Base-by-base conservation (phyloP, 2,888 invertebrate species). In the Hartigia nigra region DNA sequence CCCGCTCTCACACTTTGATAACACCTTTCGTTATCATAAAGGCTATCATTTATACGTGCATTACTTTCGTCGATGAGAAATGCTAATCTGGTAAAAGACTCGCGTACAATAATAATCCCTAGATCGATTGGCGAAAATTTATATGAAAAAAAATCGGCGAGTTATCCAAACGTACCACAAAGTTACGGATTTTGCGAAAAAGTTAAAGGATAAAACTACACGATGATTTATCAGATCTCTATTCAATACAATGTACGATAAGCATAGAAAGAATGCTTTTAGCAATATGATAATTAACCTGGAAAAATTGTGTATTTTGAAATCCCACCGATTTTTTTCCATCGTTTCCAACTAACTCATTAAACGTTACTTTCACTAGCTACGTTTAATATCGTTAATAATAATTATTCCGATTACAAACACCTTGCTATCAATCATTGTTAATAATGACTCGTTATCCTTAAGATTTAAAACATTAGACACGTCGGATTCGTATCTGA, bases 391-490 rank as follows among this genome's bases (percentile, higher is more conserved):
- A 77, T 79, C 36, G 78, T 78, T 74, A 76, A 70, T 79, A 77
- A 78, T 74, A 77, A 74, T 78, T 76, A 80, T 76, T 79, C 76
- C 79, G 77, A 75, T 81, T 76, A 81, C 74, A 70, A 78, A 78
- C 55, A 69, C 76, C 37, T 75, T 55, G 74, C 74, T 69, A 76
- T 37, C 14, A 72, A 72, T 72, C 74, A 23, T 74, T 69, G 69
- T 77, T 80, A 75, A n/a, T 76, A 70, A 55, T 69, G 55, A 75
- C n/a, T 34, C 5, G 31, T 76, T 69, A 39, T 76, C 76, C 77
- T 76, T 77, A 81, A 82, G 80, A 81, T 82, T 82, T 79, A 83
- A 81, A 78, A 83, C 79, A 79, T 77, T 74, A 35, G 77, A 75
- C 72, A 72, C 72, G 11, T 72, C 72, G 31, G 31, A 72, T 72